Conservation (phyloP, 2,888 invertebrate genomes). For the Auanema freiburgensis region DNA sequence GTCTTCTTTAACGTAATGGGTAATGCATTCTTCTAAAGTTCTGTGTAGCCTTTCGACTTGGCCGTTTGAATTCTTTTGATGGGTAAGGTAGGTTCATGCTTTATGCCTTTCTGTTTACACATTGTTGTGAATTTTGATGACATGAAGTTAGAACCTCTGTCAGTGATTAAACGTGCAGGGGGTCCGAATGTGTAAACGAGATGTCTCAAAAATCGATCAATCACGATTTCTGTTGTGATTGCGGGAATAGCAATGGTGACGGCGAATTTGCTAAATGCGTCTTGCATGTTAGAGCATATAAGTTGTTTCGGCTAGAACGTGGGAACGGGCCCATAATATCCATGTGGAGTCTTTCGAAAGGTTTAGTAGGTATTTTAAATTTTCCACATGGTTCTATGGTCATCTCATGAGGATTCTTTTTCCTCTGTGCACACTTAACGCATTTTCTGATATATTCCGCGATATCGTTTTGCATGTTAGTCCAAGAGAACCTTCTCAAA, state of each 20-base stretch:
- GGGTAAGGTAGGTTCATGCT: background rate
- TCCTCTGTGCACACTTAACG: constrained; percentile 12
- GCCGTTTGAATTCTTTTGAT: constrained; percentile 7
- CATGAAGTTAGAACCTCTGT: constrained; percentile 19
- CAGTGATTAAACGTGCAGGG: constrained; percentile 17
- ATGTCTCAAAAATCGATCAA: constrained; percentile 5
- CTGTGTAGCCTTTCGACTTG: constrained; percentile 11
- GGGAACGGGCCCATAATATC: constrained; percentile 28
- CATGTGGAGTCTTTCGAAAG: constrained; percentile 23
- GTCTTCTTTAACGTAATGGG: constrained; percentile 4
- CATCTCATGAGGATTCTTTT: constrained; percentile 15
- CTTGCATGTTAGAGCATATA: constrained; percentile 16
- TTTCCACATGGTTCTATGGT: constrained; percentile 17
- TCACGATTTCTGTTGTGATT: constrained; percentile 8
- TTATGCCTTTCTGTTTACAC: background rate
- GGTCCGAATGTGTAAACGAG: constrained; percentile 17
- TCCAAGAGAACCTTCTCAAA: constrained; percentile 19
- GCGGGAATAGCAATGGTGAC: constrained; percentile 14
- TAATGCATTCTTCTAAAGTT: constrained; percentile 9
- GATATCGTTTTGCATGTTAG: constrained; percentile 12
- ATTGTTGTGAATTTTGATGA: background rate
- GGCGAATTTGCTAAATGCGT: constrained; percentile 21
- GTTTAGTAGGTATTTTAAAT: constrained; percentile 5
- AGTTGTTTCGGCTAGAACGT: constrained; percentile 18
- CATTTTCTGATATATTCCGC: constrained; percentile 11